Evolutionary conservation across 2,113 vertebrate species (phyloP), one percentile per base, ranked within the genome.

Genomic region (Tragelaphus buxtoni): DNA sequence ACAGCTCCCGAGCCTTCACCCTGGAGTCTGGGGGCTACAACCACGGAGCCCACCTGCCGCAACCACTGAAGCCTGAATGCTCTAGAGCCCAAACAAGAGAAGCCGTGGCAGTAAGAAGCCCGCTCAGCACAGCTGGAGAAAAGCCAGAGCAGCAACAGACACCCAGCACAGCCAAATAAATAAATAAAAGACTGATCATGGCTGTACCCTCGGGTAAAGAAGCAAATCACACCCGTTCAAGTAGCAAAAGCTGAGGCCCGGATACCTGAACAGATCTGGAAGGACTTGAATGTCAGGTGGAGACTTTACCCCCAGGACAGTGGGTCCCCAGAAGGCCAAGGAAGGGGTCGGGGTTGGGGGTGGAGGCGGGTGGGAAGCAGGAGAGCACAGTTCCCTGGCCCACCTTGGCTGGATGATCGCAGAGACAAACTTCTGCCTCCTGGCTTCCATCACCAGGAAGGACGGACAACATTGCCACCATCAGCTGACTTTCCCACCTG

Each of bases 341-440:
- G 11, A 42, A 42, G 69, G 69, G 69, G 69, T 42, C 5, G 0
- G 20, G 63, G 9, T 24, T 0, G 9, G 28, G 13, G n/a, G 20
- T 39, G 2, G 18, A 72, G 35, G 16, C 0, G 7, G 0, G 3
- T 16, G 18, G 30, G 9, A 8, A 14, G 47, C 65, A 13, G 81
- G 60, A 60, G 58, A 0, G 16, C n/a, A 9, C n/a, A 8, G 14
- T 8, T 56, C 9, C 22, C 63, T 2, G 18, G n/a, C 85, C 88
- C 4, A 11, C 53, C 88, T 26, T 30, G 7, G 22, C 56, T 63
- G 24, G 53, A 18, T 39, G 7, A 18, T 3, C 9, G 22, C 56
- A 0, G 0, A 24, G 35, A 12, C 32, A 20, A 82, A 14, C 12
- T 17, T 28, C 51, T 11, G 17, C 26, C 42, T 56, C 42, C 63